Evolutionary conservation across 2,113 vertebrate genomes (phyloP).

Genomic region (Struthidea cinerea): DNA sequence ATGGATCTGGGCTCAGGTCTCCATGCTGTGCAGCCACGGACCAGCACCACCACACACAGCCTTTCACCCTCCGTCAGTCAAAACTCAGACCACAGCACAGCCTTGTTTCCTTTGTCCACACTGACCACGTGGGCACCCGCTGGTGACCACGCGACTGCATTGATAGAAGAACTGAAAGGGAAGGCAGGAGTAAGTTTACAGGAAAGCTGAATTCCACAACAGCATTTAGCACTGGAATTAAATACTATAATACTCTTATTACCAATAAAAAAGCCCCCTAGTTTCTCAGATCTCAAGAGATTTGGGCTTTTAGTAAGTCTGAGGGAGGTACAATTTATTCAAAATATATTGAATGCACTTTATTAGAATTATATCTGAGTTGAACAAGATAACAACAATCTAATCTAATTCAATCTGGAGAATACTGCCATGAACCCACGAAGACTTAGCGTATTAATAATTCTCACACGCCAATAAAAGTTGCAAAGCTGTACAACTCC

Average conservation of each 20-base stretch:
- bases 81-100: conserved; percentile 91
- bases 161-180: conserved; percentile 85
- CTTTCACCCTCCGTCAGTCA: conserved; percentile 55
- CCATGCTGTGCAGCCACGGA: not conserved
- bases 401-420: not conserved
- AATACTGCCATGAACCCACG: not conserved
- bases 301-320: not conserved
- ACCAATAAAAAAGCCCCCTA: not conserved
- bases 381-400: not conserved
- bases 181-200: not conserved
- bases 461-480: not conserved
- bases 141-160: conserved; percentile 91
- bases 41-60: not conserved
- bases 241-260: not conserved
- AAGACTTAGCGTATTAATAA: not conserved
- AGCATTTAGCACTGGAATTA: not conserved
- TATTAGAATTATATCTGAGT: not conserved
- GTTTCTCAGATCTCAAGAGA: not conserved
- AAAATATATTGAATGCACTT: not conserved
- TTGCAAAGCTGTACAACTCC: not conserved
- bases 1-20: not conserved
- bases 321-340: not conserved
- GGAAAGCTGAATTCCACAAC: not conserved
- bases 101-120: conserved; percentile 92
- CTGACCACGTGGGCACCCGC: conserved; percentile 85